Evolutionary conservation across 2,888 invertebrate species (phyloP), one percentile per base, ranked within the genome.

Genomic region (Craniophora ligustri): DNA sequence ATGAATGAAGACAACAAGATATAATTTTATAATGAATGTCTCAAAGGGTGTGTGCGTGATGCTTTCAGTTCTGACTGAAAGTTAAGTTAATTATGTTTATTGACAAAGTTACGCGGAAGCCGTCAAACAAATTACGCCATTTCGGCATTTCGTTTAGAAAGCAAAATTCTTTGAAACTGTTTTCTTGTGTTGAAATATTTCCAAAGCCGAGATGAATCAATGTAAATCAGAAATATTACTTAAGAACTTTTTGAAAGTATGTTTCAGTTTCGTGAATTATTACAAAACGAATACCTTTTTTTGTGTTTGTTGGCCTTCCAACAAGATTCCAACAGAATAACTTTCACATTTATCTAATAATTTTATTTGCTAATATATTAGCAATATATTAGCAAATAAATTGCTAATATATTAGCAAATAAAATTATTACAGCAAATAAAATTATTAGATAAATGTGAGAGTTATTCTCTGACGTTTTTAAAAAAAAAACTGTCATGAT

Each of bases 71-170:
- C 31, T 30, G 48, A 56, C 47, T 62, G 49, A 69, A 72, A 61
- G 57, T 51, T 58, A 56, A 65, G 46, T 49, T 72, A 69, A 68
- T 56, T 59, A 60, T 61, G 57, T 60, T 55, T 50, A 69, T 69
- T 58, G 49, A 32, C 44, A 65, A 70, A 72, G 57, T 70, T 72
- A 34, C 21, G 18, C 57, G 45, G 41, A 49, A 55, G 57, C 51
- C 65, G 40, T 72, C 32, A 64, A 72, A 54, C 39, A 60, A 72
- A 72, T 64, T 48, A 54, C 42, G 10, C 28, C 28, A 48, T 63
- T 72, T 50, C 46, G 10, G 31, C 28, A 48, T 63, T 72, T 50
- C 46, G 53, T 56, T 56, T 54, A 26, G 15, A 50, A 56, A 66
- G 53, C 46, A 61, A 67, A 61, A 51, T 47, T 61, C 49, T 50